Evolutionary conservation across 2,888 invertebrate genomes (phyloP).

Genomic region (Drosophila merina): DNA sequence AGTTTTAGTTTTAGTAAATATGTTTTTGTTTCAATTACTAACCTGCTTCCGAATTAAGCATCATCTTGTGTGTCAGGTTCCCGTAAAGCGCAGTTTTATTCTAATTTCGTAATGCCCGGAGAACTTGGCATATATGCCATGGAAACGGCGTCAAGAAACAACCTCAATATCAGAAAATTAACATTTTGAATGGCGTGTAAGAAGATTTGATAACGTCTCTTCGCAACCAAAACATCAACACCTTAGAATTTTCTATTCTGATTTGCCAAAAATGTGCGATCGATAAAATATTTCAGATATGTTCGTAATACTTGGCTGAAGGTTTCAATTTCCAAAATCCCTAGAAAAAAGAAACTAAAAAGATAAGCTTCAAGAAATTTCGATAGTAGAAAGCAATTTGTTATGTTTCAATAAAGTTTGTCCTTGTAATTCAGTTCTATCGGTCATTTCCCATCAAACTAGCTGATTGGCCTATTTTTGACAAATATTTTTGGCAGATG

Average conservation of each 20-base stretch:
- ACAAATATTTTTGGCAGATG: constrained; percentile 7
- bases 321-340: constrained; percentile 45
- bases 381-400: background rate
- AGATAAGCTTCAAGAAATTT: constrained; percentile 56
- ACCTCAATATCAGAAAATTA: constrained; percentile 66
- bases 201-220: constrained; percentile 57
- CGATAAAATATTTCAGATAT: constrained; percentile 34
- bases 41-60: constrained; percentile 15
- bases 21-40: background rate
- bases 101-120: constrained; percentile 63
- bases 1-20: background rate
- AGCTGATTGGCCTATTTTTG: constrained; percentile 43
- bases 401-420: constrained; percentile 17
- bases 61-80: constrained; percentile 51
- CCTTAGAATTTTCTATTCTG: constrained; percentile 27
- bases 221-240: constrained; percentile 26
- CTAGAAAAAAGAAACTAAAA: constrained; percentile 15
- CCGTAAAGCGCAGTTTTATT: constrained; percentile 65
- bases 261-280: constrained; percentile 40
- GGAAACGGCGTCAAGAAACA: constrained; percentile 35
- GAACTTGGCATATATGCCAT: constrained; percentile 64
- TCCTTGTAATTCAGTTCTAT: constrained; percentile 54
- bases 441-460: constrained; percentile 48
- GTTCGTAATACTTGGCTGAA: constrained; percentile 12
- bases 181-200: constrained; percentile 68